Conservation (phyloP, 92 coral and sea anemone species). For the Porites lobata region DNA sequence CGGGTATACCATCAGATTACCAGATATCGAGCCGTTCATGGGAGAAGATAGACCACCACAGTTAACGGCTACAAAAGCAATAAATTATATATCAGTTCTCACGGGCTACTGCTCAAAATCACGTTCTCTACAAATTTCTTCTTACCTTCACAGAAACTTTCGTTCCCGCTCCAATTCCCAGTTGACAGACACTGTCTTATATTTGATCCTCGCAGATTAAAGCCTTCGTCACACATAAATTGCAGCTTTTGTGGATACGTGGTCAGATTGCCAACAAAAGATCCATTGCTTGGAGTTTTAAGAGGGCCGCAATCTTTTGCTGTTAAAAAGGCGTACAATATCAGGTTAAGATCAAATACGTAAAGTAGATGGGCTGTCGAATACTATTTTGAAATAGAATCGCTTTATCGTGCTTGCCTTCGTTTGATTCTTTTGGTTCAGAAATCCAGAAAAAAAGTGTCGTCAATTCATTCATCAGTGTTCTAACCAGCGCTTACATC, state of each 20-base stretch:
- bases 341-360: too few species aligned
- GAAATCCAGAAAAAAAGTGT: too few species aligned
- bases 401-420: too few species aligned
- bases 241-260: conserved; percentile 51
- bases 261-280: conserved; percentile 43
- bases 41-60: conserved; percentile 72
- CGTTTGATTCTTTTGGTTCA: too few species aligned
- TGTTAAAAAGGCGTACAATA: too few species aligned
- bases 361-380: too few species aligned
- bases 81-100: too few species aligned
- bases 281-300: conserved; percentile 57
- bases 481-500: too few species aligned
- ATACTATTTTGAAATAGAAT: too few species aligned
- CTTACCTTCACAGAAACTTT: conserved; percentile 20
- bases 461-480: too few species aligned
- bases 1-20: conserved; percentile 59
- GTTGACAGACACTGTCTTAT: conserved; percentile 28
- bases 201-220: conserved; percentile 41
- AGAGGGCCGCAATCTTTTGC: conserved; percentile 47
- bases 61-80: conserved; percentile 56
- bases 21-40: conserved; percentile 62
- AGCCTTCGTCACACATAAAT: conserved; percentile 48
- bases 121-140: too few species aligned
- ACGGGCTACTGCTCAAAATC: too few species aligned
- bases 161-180: conserved; percentile 55